Conservation (phyloP, 2,888 invertebrate species). For the Xanthorhoe designata region DNA sequence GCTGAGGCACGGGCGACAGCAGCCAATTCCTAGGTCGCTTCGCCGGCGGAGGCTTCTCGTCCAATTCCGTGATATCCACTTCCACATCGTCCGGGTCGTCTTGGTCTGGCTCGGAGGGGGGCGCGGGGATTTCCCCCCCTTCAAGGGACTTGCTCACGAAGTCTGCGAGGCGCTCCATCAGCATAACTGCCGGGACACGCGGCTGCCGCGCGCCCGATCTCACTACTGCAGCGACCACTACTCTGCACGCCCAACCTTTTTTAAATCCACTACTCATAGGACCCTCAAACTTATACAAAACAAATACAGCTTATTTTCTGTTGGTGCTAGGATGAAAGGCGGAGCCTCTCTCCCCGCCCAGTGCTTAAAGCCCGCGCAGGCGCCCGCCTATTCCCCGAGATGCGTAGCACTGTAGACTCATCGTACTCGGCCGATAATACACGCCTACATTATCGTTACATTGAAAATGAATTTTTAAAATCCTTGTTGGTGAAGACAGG, state of each 20-base stretch:
- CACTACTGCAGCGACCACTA: slow-evolving; percentile 68
- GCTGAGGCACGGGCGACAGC: slow-evolving; percentile 74
- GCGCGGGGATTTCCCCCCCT: slow-evolving; percentile 82
- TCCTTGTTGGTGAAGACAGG: slow-evolving; percentile 56
- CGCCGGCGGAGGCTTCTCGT: slow-evolving; percentile 71
- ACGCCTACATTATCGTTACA: slow-evolving; percentile 84
- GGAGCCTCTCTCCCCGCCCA: slow-evolving; percentile 70
- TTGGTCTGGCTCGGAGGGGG: slow-evolving; percentile 77
- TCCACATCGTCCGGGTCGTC: slow-evolving; percentile 75
- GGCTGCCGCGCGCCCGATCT: slow-evolving; percentile 73
- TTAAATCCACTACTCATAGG: slow-evolving; percentile 1
- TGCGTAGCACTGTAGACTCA: slow-evolving; percentile 49
- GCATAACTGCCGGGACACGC: slow-evolving; percentile 74
- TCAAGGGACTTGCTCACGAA: slow-evolving; percentile 96
- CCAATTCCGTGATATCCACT: slow-evolving; percentile 80
- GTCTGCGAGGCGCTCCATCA: slow-evolving; percentile 96
- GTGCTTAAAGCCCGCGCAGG: slow-evolving; percentile 62
- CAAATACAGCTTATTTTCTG: slow-evolving; percentile 41
- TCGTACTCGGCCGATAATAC: slow-evolving; percentile 68
- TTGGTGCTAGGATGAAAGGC: slow-evolving; percentile 55
- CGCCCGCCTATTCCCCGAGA: slow-evolving; percentile 61
- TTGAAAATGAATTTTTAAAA: slow-evolving; percentile 79
- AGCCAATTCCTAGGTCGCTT: slow-evolving; percentile 80
- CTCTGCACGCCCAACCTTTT: slow-evolving; percentile 63
- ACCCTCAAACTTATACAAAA: slow-evolving; percentile 6